Base-by-base conservation (phyloP, 2,888 invertebrate genomes). In the Catocala fraxini region DNA sequence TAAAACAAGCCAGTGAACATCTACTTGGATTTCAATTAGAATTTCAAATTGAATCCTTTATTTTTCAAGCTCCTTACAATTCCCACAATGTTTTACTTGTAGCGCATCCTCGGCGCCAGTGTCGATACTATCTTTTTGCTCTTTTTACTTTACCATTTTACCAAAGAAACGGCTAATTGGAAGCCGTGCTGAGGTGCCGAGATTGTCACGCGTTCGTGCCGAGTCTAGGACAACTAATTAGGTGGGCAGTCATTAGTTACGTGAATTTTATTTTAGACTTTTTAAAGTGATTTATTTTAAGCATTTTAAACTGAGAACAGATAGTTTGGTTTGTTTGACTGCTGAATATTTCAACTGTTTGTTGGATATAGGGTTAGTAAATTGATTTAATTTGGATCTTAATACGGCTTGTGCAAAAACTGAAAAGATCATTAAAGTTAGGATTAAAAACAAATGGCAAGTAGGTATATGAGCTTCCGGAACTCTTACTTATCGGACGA, bases 191-290 rank as follows among this genome's bases (percentile, higher is more conserved):
- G 43, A 51, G 46, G 61, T 59, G 69, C 53, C 56, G 35, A 68
- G 74, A 77, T 75, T 74, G 79, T 78, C 74, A 76, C 80, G 73
- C 66, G 13, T 63, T 80, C 79, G 70, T 73, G 80, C 73, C 68
- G 65, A 53, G 56, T 48, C 49, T 63, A 65, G 59, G 54, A 57
- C 25, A 49, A 58, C 63, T 80, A 79, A 79, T 80, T 77, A 79
- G 73, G 63, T 63, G 67, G 52, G 59, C 63, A 56, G 59, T 71
- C 75, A 80, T 80, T 79, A 73, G 71, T 67, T 62, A 33, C 35
- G 3, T 51, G 43, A 52, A 56, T 59, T 56, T 56, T 69, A 62
- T 65, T 69, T 73, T 63, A 39, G 63, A 10, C 0, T n/a, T 63
- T 59, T 51, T 48, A 13, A 47, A 60, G 58, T 62, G 53, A 63